These are phyloP conservation scores for Ochotona princeps DNA, from an alignment of 2,113 vertebrate species.

Conservation along the genomic window DNA sequence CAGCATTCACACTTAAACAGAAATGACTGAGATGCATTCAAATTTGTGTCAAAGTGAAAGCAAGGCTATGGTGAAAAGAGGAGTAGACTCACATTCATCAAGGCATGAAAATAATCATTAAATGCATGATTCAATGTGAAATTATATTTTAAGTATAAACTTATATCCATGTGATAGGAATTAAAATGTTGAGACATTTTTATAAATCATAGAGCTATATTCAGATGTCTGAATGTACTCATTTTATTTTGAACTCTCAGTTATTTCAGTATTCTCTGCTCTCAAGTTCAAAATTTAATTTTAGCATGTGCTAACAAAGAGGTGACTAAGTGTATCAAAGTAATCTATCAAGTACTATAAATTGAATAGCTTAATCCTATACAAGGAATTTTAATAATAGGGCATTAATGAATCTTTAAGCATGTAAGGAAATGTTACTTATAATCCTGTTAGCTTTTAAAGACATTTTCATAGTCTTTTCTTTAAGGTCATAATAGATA, in stretches of 20 bases:
- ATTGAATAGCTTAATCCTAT: slow-evolving; percentile 53
- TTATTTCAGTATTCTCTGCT: slow-evolving; percentile 54
- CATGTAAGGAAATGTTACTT: slow-evolving; percentile 53
- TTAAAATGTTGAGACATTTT: slow-evolving; percentile 57
- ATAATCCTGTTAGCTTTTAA: slow-evolving; percentile 55
- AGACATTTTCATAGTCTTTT: slow-evolving; percentile 59
- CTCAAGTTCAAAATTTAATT: slow-evolving; percentile 55
- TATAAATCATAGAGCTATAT: neutral
- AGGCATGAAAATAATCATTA: slow-evolving; percentile 55
- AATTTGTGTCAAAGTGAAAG: slow-evolving; percentile 16
- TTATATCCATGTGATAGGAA: slow-evolving; percentile 17
- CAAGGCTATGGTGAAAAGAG: slow-evolving; percentile 18
- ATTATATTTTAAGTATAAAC: slow-evolving; percentile 57
- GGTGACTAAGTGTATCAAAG: slow-evolving; percentile 49
- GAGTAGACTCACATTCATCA: slow-evolving; percentile 14
- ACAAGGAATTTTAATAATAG: slow-evolving; percentile 59
- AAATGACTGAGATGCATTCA: slow-evolving; percentile 46
- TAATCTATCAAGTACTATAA: slow-evolving; percentile 65
- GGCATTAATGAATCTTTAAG: slow-evolving; percentile 65
- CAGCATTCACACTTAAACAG: neutral
- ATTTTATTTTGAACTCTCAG: slow-evolving; percentile 54
- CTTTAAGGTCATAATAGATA: slow-evolving; percentile 56
- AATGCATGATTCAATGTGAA: slow-evolving; percentile 34
- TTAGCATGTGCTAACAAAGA: slow-evolving; percentile 51
- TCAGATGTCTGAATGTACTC: neutral